Conservation (phyloP, 2,888 invertebrate species). For the Volucella bombylans region DNA sequence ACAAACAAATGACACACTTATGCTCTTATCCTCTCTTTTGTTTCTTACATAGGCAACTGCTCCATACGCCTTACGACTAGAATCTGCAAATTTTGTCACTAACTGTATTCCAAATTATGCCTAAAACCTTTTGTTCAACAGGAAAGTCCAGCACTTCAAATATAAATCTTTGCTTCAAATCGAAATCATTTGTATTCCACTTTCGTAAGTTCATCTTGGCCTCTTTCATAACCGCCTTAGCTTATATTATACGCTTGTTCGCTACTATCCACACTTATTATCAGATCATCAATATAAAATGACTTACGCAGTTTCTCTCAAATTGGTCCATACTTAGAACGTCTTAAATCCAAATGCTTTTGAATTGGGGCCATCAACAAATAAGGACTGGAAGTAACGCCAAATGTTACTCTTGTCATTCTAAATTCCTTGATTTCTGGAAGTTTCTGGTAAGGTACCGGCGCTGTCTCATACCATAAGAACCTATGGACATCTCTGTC, state of each 20-base stretch:
- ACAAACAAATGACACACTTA: conserved; percentile 40
- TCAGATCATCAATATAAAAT: conserved; percentile 51
- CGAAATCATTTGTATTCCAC: conserved; percentile 54
- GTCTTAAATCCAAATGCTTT: conserved; percentile 52
- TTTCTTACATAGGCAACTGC: conserved; percentile 55
- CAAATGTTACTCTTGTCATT: conserved; percentile 61
- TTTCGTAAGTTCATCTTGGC: conserved; percentile 61
- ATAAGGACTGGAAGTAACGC: conserved; percentile 66
- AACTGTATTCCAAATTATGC: conserved; percentile 41
- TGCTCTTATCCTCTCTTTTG: conserved; percentile 1
- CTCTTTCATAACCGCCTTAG: conserved; percentile 49
- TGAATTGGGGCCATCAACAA: conserved; percentile 62
- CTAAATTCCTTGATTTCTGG: conserved; percentile 23
- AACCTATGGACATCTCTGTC: conserved; percentile 66
- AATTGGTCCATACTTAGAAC: conserved; percentile 38
- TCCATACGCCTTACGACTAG: conserved; percentile 61
- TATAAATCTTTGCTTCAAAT: neutral
- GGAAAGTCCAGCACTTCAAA: neutral
- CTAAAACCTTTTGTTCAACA: conserved; percentile 27
- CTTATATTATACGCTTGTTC: conserved; percentile 31
- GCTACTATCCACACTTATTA: conserved; percentile 45
- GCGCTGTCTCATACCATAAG: conserved; percentile 41
- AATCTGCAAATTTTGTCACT: no score
- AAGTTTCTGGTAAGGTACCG: conserved; percentile 2
- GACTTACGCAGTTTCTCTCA: conserved; percentile 27